Base-by-base conservation (phyloP, 2,797 vertebrate genomes). In the Scolopax bukidnonensis region DNA sequence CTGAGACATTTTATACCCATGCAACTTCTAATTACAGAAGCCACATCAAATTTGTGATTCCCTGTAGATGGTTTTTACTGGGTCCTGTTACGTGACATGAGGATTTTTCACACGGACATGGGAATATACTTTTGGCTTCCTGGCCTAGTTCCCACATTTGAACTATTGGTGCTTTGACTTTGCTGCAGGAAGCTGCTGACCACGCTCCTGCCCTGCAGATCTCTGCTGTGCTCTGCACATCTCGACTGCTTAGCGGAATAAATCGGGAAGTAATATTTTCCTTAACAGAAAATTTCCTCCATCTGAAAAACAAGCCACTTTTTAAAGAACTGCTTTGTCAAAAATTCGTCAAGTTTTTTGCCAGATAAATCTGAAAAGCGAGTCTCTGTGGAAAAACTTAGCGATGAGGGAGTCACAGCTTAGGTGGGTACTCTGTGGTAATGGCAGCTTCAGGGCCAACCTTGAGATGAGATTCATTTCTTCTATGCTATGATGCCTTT, bases 161-260 rank as follows among this genome's bases (percentile, higher is more conserved):
- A 84, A 28, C 38, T 59, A 18, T 7, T 16, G 59, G 16, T 84
- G 30, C 36, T 88, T 78, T 78, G 57, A 63, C 73, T 83, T 83
- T 5, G 4, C 30, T 48, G 69, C 61, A 65, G 71, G 76, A 96
- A 94, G 68, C 60, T 93, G 92, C 92, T 87, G 91, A 94, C 89
- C 45, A 64, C 0, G 6, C 56, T 88, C 11, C 50, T 89, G 14
- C 63, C 60, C 10, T 10, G 43, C 43, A 45, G 43, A 45, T 36
- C 56, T 80, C 59, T 83, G 83, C 85, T 83, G 84, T 28, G 64
- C 76, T 87, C 68, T 90, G 82, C 79, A 89, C 21, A 27, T 74
- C 71, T 76, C 75, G 48, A 50, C 54, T 76, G 60, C 73, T 88
- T 38, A 71, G 30, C 73, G 83, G 69, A 89, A 78, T 43, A 81